A percentile compares a stretch with the other conserved stretches of the same genome.
Evolutionary conservation across 1,140 invertebrate species (phyloP).

Genomic region (Drosophila persimilis): DNA sequence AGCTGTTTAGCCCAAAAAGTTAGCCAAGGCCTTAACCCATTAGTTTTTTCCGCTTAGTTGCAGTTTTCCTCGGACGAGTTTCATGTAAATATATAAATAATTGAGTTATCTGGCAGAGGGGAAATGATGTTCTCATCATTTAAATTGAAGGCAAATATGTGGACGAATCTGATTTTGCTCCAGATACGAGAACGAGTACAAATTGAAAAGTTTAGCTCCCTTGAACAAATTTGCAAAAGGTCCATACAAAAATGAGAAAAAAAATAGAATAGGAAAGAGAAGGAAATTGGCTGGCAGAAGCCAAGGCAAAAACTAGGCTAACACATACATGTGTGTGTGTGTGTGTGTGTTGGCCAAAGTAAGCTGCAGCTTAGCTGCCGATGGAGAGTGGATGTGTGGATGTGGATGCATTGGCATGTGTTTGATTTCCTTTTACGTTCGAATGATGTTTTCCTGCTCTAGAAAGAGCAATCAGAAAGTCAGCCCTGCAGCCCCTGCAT

Average conservation of each 20-base stretch:
- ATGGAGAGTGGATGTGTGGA: too few relatives aligned
- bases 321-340: slow-evolving; percentile 19
- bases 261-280: slow-evolving; percentile 2
- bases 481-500: slow-evolving; percentile 13
- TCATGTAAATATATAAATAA: slow-evolving; percentile 57
- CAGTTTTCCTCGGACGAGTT: slow-evolving; percentile 17
- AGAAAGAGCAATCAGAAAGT: slow-evolving; percentile 30
- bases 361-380: slow-evolving; percentile 44
- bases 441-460: slow-evolving; percentile 11
- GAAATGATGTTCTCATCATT: slow-evolving; percentile 36
- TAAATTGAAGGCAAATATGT: slow-evolving; percentile 60
- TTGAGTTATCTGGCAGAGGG: slow-evolving; percentile 29
- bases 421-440: slow-evolving; percentile 2
- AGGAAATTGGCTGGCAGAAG: slow-evolving; percentile 3
- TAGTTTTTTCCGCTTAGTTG: slow-evolving; percentile 2
- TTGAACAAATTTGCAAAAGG: slow-evolving; percentile 52
- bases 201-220: slow-evolving; percentile 68
- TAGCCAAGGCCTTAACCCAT: background rate
- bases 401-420: slow-evolving; percentile 8
- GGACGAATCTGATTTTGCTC: slow-evolving; percentile 40
- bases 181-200: slow-evolving; percentile 23
- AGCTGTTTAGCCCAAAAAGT: slow-evolving; percentile 21
- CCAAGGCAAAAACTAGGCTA: slow-evolving; percentile 25
- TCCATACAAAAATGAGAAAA: slow-evolving; percentile 16
- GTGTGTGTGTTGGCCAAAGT: slow-evolving; percentile 40